Conservation (phyloP, 2,888 invertebrate genomes). For the Zaprionus obscuricornis region DNA sequence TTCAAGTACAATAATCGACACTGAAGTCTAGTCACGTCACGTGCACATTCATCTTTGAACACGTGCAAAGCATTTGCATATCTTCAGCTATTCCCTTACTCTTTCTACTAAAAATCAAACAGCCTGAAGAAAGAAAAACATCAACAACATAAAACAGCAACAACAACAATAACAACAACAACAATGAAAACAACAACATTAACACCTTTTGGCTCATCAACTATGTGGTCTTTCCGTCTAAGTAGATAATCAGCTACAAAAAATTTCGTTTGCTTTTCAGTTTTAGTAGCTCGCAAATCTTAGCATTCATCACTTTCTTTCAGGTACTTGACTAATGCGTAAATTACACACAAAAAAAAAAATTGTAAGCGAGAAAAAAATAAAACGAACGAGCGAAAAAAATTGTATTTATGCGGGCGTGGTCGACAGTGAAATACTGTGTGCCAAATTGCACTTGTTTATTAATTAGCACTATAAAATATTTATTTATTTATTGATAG, state of each 20-base stretch:
- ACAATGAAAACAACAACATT: slow-evolving; percentile 8
- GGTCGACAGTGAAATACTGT: slow-evolving; percentile 24
- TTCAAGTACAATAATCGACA: neutral
- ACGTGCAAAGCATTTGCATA: slow-evolving; percentile 62
- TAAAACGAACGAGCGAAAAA: slow-evolving; percentile 7
- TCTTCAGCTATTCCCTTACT: slow-evolving; percentile 33
- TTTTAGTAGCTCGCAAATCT: slow-evolving; percentile 64
- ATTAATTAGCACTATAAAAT: too few relatives aligned
- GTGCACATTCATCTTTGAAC: slow-evolving; percentile 45
- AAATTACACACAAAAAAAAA: slow-evolving; percentile 55
- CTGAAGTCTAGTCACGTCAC: slow-evolving; percentile 30
- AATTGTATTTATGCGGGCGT: neutral
- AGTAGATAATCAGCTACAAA: slow-evolving; percentile 45
- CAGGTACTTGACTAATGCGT: slow-evolving; percentile 70
- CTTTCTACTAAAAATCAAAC: too few relatives aligned
- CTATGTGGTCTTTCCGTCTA: slow-evolving; percentile 36
- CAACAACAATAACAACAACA: slow-evolving; percentile 3
- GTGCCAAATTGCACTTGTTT: too few relatives aligned
- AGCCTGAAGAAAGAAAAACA: too few relatives aligned
- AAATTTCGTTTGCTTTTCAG: slow-evolving; percentile 52
- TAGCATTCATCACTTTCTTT: slow-evolving; percentile 63
- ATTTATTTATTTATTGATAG: too few relatives aligned
- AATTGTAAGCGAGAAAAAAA: slow-evolving; percentile 13
- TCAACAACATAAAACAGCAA: slow-evolving; percentile 6
- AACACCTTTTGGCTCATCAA: slow-evolving; percentile 37